These are phyloP conservation scores for Syrrhaptes paradoxus DNA, from an alignment of 2,113 vertebrate species.

Conservation along the genomic window DNA sequence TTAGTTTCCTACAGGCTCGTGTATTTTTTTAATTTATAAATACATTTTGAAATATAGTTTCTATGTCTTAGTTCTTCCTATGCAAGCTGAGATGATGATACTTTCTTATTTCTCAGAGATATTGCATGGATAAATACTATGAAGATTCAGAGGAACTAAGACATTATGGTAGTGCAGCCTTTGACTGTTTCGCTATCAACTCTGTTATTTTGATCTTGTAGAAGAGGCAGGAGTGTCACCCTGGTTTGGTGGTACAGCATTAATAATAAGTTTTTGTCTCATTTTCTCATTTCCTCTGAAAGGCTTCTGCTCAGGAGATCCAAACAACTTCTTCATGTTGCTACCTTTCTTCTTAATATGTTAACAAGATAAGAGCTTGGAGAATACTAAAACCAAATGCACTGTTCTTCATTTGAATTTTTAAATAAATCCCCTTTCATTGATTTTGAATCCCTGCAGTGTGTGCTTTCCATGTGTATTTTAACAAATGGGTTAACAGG, in stretches of 20 bases:
- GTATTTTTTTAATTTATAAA: background rate
- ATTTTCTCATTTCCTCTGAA: background rate
- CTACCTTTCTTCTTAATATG: background rate
- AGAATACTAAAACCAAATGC: background rate
- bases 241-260: background rate
- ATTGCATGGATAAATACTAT: background rate
- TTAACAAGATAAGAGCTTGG: background rate
- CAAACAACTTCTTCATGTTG: background rate
- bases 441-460: background rate
- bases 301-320: background rate
- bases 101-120: background rate
- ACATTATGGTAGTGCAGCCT: background rate
- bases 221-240: background rate
- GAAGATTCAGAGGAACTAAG: background rate
- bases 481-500: slow-evolving; percentile 7
- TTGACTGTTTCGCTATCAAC: background rate
- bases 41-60: background rate
- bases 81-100: background rate
- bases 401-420: background rate
- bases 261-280: background rate
- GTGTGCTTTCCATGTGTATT: background rate
- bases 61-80: background rate
- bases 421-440: slow-evolving; percentile 2
- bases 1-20: background rate
- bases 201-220: background rate